phyloP scores from a whole-genome alignment of 2,113 vertebrate species.

The Hydropotes inermis region DNA sequence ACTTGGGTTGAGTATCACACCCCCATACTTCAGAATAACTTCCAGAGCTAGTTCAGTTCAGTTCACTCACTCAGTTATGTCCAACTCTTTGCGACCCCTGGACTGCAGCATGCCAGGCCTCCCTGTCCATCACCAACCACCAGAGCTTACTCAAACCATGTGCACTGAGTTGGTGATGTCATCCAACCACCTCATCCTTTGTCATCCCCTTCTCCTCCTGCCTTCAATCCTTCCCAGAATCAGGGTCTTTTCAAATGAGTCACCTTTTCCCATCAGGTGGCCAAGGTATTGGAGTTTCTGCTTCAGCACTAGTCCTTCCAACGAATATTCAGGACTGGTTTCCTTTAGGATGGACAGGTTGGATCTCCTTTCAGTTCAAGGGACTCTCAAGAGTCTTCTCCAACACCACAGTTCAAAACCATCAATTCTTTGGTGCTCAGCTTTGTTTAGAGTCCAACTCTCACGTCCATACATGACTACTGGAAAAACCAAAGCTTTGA shows the following conservation, averaged over 20 bases:
- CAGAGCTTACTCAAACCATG: background rate
- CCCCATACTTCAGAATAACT: background rate
- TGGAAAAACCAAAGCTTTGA: background rate
- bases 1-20: background rate
- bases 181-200: background rate
- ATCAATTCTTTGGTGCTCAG: background rate
- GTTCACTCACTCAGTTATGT: background rate
- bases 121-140: background rate
- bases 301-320: background rate
- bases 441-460: background rate
- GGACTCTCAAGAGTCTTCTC: background rate
- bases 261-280: background rate
- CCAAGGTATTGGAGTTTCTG: background rate
- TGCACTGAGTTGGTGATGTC: background rate
- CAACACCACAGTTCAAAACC: background rate
- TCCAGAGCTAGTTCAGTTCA: background rate
- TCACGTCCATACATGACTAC: background rate
- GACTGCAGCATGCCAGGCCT: background rate
- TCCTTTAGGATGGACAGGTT: background rate
- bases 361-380: background rate
- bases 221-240: background rate
- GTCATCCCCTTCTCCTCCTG: background rate
- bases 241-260: background rate
- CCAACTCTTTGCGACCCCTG: background rate
- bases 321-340: background rate